Percentiles rank a stretch among this genome's conserved stretches.
phyloP scores from a whole-genome alignment of 2,888 invertebrate genomes.

The Meta bourneti region DNA sequence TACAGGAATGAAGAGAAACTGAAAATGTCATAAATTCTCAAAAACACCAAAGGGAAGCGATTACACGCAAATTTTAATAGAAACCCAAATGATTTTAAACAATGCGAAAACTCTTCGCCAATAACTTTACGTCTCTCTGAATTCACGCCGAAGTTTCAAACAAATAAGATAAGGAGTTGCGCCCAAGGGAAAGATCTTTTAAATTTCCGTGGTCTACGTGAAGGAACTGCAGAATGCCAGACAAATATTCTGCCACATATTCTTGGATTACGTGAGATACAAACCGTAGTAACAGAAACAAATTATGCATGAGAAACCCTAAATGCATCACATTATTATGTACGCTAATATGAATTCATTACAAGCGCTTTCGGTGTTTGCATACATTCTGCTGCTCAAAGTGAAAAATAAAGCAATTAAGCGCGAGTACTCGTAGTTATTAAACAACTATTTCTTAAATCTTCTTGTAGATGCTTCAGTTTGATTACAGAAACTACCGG shows the following conservation, averaged over 20 bases:
- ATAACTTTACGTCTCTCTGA: neutral
- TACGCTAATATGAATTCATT: neutral
- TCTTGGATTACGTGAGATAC: neutral
- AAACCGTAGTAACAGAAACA: neutral
- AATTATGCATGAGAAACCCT: neutral
- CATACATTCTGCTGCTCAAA: neutral
- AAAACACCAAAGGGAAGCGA: no score
- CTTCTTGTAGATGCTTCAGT: neutral
- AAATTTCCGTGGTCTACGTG: neutral
- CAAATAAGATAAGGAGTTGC: neutral
- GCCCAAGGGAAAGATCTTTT: neutral
- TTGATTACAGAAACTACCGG: neutral
- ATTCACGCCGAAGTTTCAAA: neutral
- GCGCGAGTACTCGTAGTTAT: neutral
- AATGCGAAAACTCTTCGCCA: neutral
- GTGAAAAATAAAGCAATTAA: neutral
- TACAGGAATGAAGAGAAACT: no score
- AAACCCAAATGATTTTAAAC: neutral
- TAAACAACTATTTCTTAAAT: neutral
- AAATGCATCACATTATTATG: neutral
- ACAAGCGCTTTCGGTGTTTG: neutral
- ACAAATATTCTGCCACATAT: neutral
- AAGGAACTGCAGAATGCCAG: neutral
- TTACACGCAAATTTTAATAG: neutral
- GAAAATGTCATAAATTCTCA: no score